Base-by-base conservation (phyloP, 2,888 invertebrate genomes). In the Automeris io region DNA sequence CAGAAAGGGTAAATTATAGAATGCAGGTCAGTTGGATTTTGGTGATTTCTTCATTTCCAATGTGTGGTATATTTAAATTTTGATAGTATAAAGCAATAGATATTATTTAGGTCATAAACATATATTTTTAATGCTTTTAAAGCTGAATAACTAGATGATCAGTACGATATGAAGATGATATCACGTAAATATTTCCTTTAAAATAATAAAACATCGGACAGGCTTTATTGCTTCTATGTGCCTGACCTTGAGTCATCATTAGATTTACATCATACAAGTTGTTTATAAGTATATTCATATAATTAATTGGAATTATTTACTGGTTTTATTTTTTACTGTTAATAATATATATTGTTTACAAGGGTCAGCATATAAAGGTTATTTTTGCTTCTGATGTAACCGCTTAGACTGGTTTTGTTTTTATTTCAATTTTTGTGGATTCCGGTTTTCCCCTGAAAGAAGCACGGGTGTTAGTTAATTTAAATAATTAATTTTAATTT, bases 201-300 rank as follows among this genome's bases (percentile, higher is more conserved):
- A 7, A 29, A 36, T 19, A 32, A 34, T 18, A 37, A 32, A 32
- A 18, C 29, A 19, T 18, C 37, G 29, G 32, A 31, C 37, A 23
- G 18, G 37, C 23, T 23, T 31, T 16, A 37, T 23, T 18, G 16
- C 21, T 19, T 22, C 29, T 8, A 18, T 32, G 32, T 23, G 22
- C 22, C 23, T 22, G 23, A 23, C 37, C 37, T 37, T 37, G 32
- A 37, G 6, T 16, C 9, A 23, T 37, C 23, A 18, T 37, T 23
- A 32, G 29, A 31, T 37, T 32, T 9, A 31, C 22, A 22, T 32
- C 18, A 32, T 16, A 29, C 29, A 29, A 29, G 16, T 29, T 29
- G n/a, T n/a, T n/a, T n/a, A 29, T 16, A 16, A 16, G 16, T 16
- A 16, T 16, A 29, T 29, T n/a, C 7, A 29, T 16, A 29, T 29